Base-by-base conservation (phyloP, 2,888 invertebrate genomes). In the Xestia sexstrigata region DNA sequence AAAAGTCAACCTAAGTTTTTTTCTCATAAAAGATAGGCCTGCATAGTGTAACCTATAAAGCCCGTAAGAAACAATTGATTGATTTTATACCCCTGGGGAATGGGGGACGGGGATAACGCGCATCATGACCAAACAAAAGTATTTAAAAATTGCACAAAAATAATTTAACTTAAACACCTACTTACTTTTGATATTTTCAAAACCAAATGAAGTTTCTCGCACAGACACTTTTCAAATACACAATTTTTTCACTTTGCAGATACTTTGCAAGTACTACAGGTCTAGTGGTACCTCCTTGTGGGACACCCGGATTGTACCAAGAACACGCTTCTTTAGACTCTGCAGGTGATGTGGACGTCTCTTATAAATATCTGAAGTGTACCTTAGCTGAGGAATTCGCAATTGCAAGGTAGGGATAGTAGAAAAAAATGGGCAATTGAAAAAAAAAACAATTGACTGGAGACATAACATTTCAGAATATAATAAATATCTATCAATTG, bases 331-430 rank as follows among this genome's bases (percentile, higher is more conserved):
- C 91, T 93, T 93, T 95, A 67, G 83, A 74, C 68, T 63, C n/a
- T 15, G 45, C 66, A 45, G 26, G 69, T 84, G 87, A 73, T 65
- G 84, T 62, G 60, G n/a, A 47, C 49, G 70, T 92, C 95, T 96
- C 95, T 95, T 96, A 96, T 96, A 96, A 96, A 95, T 92, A 89
- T 87, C 82, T 79, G 78, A 81, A 71, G 63, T 82, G 78, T 79
- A 88, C 89, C 81, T 85, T 85, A 89, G 90, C 85, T 84, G 67
- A 84, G 89, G 95, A 95, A 95, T 95, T 91, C 85, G 90, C 91
- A 94, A 96, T 94, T 91, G 92, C 92, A 90, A 90, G 84, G 92
- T 94, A 96, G 73, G 58, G 94, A 88, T 78, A 62, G 92, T 93
- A 94, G 74, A 93, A 91, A 87, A 92, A 83, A 7, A n/a, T 55